Evolutionary conservation across 2,797 vertebrate species (phyloP).

Genomic region (Allobates femoralis): DNA sequence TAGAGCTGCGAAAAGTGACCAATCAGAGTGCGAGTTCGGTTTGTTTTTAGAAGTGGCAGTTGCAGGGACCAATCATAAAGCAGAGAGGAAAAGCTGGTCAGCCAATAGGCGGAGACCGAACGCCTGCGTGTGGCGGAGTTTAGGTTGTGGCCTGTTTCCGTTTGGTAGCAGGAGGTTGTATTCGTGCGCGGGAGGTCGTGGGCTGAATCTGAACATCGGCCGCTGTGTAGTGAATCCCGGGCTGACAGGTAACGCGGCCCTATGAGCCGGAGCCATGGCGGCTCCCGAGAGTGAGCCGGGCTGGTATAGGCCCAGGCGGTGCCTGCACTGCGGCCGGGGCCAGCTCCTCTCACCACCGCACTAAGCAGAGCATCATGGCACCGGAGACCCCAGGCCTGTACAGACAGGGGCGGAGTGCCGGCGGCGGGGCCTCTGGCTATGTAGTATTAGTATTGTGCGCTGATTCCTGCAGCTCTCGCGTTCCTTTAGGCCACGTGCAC

Average conservation of each 20-base stretch:
- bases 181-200: slow-evolving; percentile 56
- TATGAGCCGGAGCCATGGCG: too few relatives aligned
- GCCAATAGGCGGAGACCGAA: slow-evolving; percentile 7
- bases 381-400: too few relatives aligned
- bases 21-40: background rate
- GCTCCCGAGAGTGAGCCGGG: too few relatives aligned
- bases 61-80: background rate
- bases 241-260: background rate
- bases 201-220: background rate
- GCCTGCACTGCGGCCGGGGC: background rate
- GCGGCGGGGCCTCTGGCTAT: too few relatives aligned
- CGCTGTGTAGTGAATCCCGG: background rate
- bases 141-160: slow-evolving; percentile 51
- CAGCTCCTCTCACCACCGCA: too few relatives aligned
- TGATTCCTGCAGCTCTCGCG: too few relatives aligned
- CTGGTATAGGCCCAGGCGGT: background rate
- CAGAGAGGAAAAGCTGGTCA: too few relatives aligned
- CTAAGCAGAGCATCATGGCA: background rate
- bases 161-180: slow-evolving; percentile 44
- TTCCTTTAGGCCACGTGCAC: too few relatives aligned
- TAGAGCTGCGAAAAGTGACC: background rate
- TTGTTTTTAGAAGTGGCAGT: background rate
- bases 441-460: too few relatives aligned
- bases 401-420: too few relatives aligned
- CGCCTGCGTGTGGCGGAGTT: background rate